These are phyloP conservation scores for Drosophila hydei DNA, from an alignment of 1,140 invertebrate genomes.

Conservation along the genomic window DNA sequence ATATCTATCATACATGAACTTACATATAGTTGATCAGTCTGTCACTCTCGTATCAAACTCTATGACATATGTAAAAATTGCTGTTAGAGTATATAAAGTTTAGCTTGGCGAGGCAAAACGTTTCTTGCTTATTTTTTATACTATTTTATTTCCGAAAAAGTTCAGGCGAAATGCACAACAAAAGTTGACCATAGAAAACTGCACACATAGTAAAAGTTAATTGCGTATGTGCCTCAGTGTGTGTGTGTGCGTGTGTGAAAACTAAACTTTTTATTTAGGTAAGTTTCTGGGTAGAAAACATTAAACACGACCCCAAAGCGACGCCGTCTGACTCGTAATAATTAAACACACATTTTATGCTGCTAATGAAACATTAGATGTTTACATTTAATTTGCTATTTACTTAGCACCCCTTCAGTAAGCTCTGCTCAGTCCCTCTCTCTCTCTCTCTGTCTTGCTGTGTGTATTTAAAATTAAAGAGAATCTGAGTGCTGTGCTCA, in stretches of 20 bases:
- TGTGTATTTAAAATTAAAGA: constrained; percentile 1
- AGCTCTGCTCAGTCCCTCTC: background rate
- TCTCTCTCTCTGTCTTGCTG: background rate
- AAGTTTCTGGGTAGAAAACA: constrained; percentile 64
- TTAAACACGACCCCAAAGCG: constrained; percentile 55
- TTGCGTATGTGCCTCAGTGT: constrained; percentile 55
- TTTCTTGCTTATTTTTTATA: constrained; percentile 12
- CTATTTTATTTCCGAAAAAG: constrained; percentile 76
- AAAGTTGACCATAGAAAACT: constrained; percentile 73
- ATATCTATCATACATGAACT: too few species aligned
- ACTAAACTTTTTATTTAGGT: constrained; percentile 73
- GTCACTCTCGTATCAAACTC: too few species aligned
- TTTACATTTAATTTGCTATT: constrained; percentile 81
- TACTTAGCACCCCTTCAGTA: constrained; percentile 58
- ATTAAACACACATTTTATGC: constrained; percentile 81
- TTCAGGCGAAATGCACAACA: constrained; percentile 78
- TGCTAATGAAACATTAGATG: constrained; percentile 82
- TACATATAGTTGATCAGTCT: too few species aligned
- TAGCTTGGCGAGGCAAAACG: background rate
- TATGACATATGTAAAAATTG: background rate
- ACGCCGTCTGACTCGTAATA: constrained; percentile 50
- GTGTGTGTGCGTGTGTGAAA: constrained; percentile 28
- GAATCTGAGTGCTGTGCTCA: background rate
- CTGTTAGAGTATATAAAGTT: constrained; percentile 6
- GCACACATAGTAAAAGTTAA: constrained; percentile 75